A percentile compares a stretch with the other conserved stretches of the same genome.
These are phyloP conservation scores for Ciconia boyciana DNA, from an alignment of 2,113 vertebrate species.

Conservation along the genomic window DNA sequence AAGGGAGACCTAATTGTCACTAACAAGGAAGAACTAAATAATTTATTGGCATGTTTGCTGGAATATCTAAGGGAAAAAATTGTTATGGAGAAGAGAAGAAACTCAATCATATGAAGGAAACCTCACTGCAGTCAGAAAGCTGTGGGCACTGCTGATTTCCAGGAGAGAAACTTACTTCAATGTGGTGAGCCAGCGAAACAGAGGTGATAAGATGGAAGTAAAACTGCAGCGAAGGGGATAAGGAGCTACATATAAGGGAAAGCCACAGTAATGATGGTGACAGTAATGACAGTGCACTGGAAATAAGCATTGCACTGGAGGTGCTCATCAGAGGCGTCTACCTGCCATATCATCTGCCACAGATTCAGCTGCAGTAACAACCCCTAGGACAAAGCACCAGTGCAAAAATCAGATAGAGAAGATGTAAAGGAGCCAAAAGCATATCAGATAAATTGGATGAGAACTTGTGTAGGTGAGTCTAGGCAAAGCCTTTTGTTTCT, in stretches of 20 bases:
- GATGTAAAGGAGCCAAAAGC: background rate
- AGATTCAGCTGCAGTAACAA: background rate
- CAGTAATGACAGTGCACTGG: background rate
- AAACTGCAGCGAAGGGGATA: background rate
- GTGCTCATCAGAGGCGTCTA: background rate
- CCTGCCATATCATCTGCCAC: background rate
- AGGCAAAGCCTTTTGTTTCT: background rate
- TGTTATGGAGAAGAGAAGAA: background rate
- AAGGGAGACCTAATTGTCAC: constrained; percentile 27
- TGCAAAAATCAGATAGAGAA: background rate
- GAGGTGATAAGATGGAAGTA: background rate
- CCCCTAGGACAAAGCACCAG: background rate
- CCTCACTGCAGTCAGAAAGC: background rate
- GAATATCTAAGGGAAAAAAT: background rate
- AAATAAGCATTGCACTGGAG: background rate
- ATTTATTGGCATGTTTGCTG: constrained; percentile 1
- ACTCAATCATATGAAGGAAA: background rate
- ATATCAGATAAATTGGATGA: background rate
- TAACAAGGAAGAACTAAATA: constrained; percentile 37
- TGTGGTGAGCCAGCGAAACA: background rate
- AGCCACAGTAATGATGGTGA: background rate
- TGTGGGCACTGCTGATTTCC: background rate
- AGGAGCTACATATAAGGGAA: background rate
- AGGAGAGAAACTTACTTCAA: background rate
- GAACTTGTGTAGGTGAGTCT: background rate